phyloP scores from a whole-genome alignment of 2,888 invertebrate species.

The Gandaritis pyraliata region DNA sequence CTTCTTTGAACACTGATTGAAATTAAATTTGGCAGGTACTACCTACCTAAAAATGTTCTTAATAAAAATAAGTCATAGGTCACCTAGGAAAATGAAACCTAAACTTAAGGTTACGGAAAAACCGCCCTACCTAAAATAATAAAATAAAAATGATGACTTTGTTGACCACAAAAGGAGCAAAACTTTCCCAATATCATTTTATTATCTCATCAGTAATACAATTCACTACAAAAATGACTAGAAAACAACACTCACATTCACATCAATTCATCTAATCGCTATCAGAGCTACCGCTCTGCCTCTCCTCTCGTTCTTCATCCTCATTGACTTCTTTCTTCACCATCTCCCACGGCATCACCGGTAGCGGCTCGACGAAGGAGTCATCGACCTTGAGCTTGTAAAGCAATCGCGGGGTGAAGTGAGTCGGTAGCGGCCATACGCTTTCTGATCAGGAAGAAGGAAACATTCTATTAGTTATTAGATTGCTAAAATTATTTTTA shows the following conservation, averaged over 20 bases:
- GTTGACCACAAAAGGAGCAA: background rate
- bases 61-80: background rate
- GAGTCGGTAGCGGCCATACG: conserved; percentile 75
- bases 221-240: conserved; percentile 45
- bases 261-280: conserved; percentile 55
- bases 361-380: conserved; percentile 75
- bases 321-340: conserved; percentile 61
- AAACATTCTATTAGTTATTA: background rate
- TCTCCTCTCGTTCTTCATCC: conserved; percentile 58
- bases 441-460: conserved; percentile 47
- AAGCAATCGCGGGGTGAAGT: conserved; percentile 70
- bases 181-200: conserved; percentile 6
- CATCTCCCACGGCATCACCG: conserved; percentile 78
- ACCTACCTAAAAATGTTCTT: background rate
- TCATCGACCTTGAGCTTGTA: conserved; percentile 77
- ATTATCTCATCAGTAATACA: conserved; percentile 8
- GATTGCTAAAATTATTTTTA: no score
- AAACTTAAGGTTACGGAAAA: background rate
- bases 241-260: conserved; percentile 30
- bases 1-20: background rate
- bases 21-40: no score
- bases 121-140: background rate
- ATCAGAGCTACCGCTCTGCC: conserved; percentile 57
- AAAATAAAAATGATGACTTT: no score
- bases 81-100: background rate